Percentiles rank a stretch among this genome's conserved stretches.
These are phyloP conservation scores for Linnaemya vulpina DNA, from an alignment of 2,888 invertebrate genomes.

Conservation along the genomic window DNA sequence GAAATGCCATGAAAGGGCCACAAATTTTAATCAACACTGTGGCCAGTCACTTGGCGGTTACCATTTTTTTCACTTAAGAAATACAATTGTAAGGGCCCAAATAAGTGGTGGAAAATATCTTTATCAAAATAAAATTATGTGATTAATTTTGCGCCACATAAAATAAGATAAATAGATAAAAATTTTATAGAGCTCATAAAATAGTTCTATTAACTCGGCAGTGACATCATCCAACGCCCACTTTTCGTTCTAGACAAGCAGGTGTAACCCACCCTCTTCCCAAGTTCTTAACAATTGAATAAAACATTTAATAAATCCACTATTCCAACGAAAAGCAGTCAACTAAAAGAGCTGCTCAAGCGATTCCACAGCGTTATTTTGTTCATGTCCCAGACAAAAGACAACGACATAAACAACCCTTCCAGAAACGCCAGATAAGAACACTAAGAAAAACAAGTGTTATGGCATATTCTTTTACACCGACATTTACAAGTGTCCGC, in stretches of 20 bases:
- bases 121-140: too few species aligned
- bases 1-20: too few species aligned
- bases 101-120: too few species aligned
- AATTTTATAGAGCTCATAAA: background rate
- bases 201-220: conserved; percentile 29
- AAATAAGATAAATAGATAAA: background rate
- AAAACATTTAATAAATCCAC: conserved; percentile 18
- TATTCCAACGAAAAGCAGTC: conserved; percentile 9
- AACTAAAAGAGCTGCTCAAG: background rate
- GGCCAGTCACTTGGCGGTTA: too few species aligned
- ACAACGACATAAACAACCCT: conserved; percentile 50
- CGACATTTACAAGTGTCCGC: conserved; percentile 54
- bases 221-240: conserved; percentile 51
- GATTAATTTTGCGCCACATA: too few species aligned
- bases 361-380: conserved; percentile 23
- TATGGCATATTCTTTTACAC: conserved; percentile 39
- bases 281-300: conserved; percentile 5
- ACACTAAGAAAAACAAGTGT: conserved; percentile 51
- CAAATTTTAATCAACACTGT: too few species aligned
- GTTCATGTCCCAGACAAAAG: conserved; percentile 7
- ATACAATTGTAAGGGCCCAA: too few species aligned
- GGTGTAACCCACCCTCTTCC: conserved; percentile 40
- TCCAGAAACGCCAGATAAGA: background rate
- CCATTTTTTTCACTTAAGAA: too few species aligned
- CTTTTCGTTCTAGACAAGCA: conserved; percentile 59